Evolutionary conservation across 1,140 invertebrate genomes (phyloP).

Genomic region (Calephelis virginiensis): DNA sequence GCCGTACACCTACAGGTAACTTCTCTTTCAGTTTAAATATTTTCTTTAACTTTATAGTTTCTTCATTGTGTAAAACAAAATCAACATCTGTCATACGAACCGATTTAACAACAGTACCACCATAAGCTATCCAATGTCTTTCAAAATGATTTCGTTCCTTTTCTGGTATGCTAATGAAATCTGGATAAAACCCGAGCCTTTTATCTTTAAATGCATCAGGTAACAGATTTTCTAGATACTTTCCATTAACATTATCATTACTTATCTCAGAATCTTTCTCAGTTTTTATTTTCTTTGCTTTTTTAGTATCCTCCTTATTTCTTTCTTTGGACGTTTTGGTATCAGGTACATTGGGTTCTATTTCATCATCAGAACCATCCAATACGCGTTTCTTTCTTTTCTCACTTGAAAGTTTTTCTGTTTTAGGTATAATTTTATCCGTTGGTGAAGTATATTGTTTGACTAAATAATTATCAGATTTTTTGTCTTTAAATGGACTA

Average conservation of each 20-base stretch:
- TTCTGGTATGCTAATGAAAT: slow-evolving; percentile 62
- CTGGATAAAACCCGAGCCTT: slow-evolving; percentile 64
- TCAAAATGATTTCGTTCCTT: slow-evolving; percentile 57
- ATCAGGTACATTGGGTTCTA: neutral
- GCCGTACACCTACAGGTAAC: slow-evolving; percentile 60
- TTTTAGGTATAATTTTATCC: slow-evolving; percentile 17
- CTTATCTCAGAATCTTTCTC: slow-evolving; percentile 18
- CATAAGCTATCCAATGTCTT: slow-evolving; percentile 78
- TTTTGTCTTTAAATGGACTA: neutral
- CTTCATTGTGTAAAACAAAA: slow-evolving; percentile 72
- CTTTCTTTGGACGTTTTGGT: neutral
- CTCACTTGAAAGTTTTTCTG: neutral
- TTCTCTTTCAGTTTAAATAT: slow-evolving; percentile 56
- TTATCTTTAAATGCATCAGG: slow-evolving; percentile 62
- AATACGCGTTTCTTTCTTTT: neutral
- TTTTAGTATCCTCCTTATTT: neutral
- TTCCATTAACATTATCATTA: slow-evolving; percentile 28
- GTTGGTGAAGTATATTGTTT: neutral
- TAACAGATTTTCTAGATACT: slow-evolving; percentile 51
- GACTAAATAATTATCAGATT: neutral
- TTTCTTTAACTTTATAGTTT: slow-evolving; percentile 54
- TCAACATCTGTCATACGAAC: slow-evolving; percentile 63
- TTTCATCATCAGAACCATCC: neutral
- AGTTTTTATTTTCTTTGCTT: slow-evolving; percentile 16
- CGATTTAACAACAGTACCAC: slow-evolving; percentile 66